A percentile compares a stretch with the other conserved stretches of the same genome.
phyloP scores from a whole-genome alignment of 2,113 vertebrate genomes.

The human (Homo sapiens) region DNA sequence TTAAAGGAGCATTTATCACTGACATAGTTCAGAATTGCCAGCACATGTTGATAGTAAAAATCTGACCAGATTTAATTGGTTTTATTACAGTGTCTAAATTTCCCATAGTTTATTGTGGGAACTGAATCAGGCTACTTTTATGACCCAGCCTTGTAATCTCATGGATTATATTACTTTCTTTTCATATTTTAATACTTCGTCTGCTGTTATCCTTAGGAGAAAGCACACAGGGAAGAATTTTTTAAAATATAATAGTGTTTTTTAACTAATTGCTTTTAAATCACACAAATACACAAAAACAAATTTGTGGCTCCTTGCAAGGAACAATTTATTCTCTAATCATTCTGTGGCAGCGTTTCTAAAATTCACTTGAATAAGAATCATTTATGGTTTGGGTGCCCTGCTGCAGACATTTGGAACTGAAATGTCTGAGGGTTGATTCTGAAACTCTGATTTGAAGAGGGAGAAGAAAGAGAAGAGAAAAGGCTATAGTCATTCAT shows the following conservation, averaged over 20 bases:
- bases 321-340: neutral
- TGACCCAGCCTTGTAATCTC: neutral
- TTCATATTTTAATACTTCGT: neutral
- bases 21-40: neutral
- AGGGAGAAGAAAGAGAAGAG: neutral
- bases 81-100: conserved; percentile 5
- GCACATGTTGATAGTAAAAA: neutral
- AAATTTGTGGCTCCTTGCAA: neutral
- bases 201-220: neutral
- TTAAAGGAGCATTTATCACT: neutral
- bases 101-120: neutral
- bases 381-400: neutral
- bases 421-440: neutral
- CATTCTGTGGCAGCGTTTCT: neutral
- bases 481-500: neutral
- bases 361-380: neutral
- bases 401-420: neutral
- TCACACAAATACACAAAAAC: neutral
- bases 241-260: neutral
- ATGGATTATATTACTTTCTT: neutral
- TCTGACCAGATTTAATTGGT: neutral
- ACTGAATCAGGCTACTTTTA: fast-evolving
- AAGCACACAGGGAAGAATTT: neutral
- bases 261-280: neutral
- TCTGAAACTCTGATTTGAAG: neutral